Percentiles rank a stretch among this genome's conserved stretches.
phyloP scores from a whole-genome alignment of 2,797 vertebrate species.

The Betta splendens region DNA sequence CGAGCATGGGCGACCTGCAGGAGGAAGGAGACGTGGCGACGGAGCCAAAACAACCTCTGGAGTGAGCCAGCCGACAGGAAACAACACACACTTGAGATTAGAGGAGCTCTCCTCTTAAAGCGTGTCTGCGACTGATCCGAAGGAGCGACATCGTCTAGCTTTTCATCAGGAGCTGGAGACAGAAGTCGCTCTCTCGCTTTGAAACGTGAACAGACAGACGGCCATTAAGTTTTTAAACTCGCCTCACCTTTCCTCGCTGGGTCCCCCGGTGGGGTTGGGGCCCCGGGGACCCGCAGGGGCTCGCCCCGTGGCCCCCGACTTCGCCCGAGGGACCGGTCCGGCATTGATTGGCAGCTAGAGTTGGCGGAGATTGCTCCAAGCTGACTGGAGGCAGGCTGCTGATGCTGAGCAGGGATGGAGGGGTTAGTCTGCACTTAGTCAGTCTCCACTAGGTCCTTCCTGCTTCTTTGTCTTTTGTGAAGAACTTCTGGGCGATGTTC shows the following conservation, averaged over 20 bases:
- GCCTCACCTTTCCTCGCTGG: slow-evolving; percentile 27
- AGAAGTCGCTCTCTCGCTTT: not conserved
- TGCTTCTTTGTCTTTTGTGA: slow-evolving; percentile 29
- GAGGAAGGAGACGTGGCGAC: slow-evolving; percentile 5
- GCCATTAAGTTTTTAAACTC: slow-evolving; percentile 32
- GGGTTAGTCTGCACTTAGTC: slow-evolving; percentile 57
- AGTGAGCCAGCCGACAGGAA: not conserved
- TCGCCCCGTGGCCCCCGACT: slow-evolving; percentile 37
- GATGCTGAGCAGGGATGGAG: slow-evolving; percentile 71
- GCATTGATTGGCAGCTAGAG: slow-evolving; percentile 62
- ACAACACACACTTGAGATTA: not conserved
- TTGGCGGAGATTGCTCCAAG: slow-evolving; percentile 75
- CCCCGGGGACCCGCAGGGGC: slow-evolving; percentile 23
- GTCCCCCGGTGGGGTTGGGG: slow-evolving; percentile 25
- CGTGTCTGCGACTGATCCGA: not conserved
- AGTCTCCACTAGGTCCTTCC: slow-evolving; percentile 25
- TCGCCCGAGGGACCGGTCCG: slow-evolving; percentile 43
- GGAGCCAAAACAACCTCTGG: slow-evolving; percentile 12
- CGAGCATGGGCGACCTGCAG: slow-evolving; percentile 36
- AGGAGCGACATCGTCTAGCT: too few species aligned
- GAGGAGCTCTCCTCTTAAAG: not conserved
- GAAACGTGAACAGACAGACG: slow-evolving; percentile 11
- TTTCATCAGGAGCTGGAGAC: not conserved
- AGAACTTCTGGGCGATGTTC: slow-evolving; percentile 3
- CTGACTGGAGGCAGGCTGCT: slow-evolving; percentile 65